Conservation (phyloP, 2,888 invertebrate species). For the Hydraecia micacea region DNA sequence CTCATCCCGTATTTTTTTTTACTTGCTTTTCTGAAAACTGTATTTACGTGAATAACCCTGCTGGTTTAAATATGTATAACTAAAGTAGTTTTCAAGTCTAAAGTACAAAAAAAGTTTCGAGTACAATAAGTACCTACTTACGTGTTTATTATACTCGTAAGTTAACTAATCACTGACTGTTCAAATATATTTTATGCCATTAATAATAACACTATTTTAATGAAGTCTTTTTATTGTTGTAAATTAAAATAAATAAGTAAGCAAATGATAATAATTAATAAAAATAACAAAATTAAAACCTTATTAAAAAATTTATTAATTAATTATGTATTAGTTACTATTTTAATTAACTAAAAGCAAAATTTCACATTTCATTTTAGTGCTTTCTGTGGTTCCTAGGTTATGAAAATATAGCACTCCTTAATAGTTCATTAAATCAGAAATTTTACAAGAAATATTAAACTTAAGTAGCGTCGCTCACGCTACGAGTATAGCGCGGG, state of each 20-base stretch:
- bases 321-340: too few relatives aligned
- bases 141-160: too few relatives aligned
- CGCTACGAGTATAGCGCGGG: slow-evolving; percentile 53
- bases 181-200: slow-evolving; percentile 3
- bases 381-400: slow-evolving; percentile 52
- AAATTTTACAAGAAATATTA: slow-evolving; percentile 67
- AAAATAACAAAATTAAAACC: too few relatives aligned
- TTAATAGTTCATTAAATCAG: slow-evolving; percentile 67
- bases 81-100: too few relatives aligned
- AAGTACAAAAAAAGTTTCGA: background rate
- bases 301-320: too few relatives aligned
- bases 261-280: too few relatives aligned
- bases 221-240: too few relatives aligned
- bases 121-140: too few relatives aligned
- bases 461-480: slow-evolving; percentile 58
- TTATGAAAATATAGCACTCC: slow-evolving; percentile 53
- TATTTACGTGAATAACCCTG: background rate
- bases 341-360: slow-evolving; percentile 6
- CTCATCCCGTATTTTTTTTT: background rate
- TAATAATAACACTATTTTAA: background rate
- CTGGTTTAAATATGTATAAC: background rate
- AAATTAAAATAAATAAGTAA: too few relatives aligned
- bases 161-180: background rate
- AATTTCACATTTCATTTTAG: slow-evolving; percentile 21
- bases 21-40: background rate